A percentile compares a stretch with the other conserved stretches of the same genome.
These are phyloP conservation scores for Philonicus albiceps DNA, from an alignment of 2,888 invertebrate genomes.

Conservation along the genomic window DNA sequence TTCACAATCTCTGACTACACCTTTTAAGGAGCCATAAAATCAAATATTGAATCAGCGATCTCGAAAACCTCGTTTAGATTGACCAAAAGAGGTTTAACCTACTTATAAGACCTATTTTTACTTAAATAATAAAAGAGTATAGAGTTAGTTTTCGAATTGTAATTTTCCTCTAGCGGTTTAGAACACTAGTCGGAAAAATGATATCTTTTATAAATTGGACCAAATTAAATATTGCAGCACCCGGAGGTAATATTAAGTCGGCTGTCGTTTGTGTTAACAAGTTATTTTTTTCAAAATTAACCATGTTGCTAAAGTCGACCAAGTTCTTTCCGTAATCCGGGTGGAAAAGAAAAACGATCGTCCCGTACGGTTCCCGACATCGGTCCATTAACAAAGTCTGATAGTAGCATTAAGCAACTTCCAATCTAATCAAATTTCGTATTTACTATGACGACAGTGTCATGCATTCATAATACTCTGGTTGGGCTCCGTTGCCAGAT, in stretches of 20 bases:
- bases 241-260: background rate
- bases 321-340: background rate
- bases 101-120: too few relatives aligned
- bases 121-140: too few relatives aligned
- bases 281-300: constrained; percentile 11
- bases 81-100: too few relatives aligned
- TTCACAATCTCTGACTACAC: too few relatives aligned
- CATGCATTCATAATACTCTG: constrained; percentile 40
- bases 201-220: background rate
- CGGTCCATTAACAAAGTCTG: constrained; percentile 41
- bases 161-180: background rate
- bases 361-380: constrained; percentile 17
- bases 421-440: constrained; percentile 42
- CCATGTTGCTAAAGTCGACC: background rate
- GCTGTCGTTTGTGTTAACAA: background rate
- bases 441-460: constrained; percentile 40
- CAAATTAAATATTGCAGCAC: background rate
- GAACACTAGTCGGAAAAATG: background rate
- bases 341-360: background rate
- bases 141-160: too few relatives aligned
- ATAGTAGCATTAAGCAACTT: constrained; percentile 40
- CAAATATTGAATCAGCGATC: too few relatives aligned
- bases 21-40: too few relatives aligned
- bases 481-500: background rate
- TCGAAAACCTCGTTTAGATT: too few relatives aligned